Base-by-base conservation (phyloP, 1,140 invertebrate genomes). In the Bathynomus jamesi region DNA sequence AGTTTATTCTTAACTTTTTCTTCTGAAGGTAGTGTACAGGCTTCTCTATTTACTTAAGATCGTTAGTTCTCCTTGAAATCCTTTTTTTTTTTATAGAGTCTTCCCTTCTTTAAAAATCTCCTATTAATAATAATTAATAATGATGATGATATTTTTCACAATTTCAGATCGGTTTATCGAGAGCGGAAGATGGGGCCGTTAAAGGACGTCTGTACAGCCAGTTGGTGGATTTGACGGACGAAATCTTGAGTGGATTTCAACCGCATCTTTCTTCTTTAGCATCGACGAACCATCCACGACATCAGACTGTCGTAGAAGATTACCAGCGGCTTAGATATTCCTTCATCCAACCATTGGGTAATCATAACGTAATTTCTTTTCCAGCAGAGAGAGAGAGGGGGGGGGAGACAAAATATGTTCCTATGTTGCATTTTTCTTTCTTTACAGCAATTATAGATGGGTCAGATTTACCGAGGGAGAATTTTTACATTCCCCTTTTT, bases 201-300 rank as follows among this genome's bases (percentile, higher is more conserved):
- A 69, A 78, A 46, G 79, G 78, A 13, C 75, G 85, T 40, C 79
- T 93, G 17, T 89, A 87, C 74, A 86, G 89, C 61, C 90, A 93
- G 78, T 80, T 91, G 29, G 83, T 91, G 0, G 85, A 88, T 67
- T 78, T 94, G 1, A 86, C 90, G n/a, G 90, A 93, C 80, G 82
- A 91, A 11, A 86, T 93, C 71, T 81, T 95, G 28, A 89, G 91
- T 78, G 90, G 90, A 0, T 87, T 87, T 69, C 88, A 87, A 78
- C 73, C 76, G 4, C 73, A 78, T 40, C 68, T 75, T 27, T 53
- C 30, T 5, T 75, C 71, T 40, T 30, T 72, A 11, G 32, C 65
- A 60, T 40, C 25, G 13, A 25, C 62, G 5, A 21, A 24, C 2
- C 24, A 21, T 32, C 27, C 66, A 17, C 86, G 86, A 76, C 87